A percentile compares a stretch with the other conserved stretches of the same genome.
These are phyloP conservation scores for Salvelinus sp. DNA, from an alignment of 2,113 vertebrate species.

Conservation along the genomic window DNA sequence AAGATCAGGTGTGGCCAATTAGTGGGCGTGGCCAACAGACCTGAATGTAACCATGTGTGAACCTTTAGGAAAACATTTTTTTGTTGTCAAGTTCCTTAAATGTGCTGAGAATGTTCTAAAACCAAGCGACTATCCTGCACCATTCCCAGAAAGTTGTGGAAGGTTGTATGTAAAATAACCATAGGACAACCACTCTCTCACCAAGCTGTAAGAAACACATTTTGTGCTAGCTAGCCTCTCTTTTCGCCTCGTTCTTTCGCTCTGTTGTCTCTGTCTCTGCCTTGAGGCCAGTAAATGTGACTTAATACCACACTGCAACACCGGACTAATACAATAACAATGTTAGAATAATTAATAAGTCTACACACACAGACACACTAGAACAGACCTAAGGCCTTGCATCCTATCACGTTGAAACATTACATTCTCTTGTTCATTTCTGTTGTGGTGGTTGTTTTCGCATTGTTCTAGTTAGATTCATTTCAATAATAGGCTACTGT, in stretches of 20 bases:
- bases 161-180: too few species aligned
- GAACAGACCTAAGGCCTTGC: conserved; percentile 33
- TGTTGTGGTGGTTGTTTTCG: conserved; percentile 6
- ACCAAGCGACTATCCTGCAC: too few species aligned
- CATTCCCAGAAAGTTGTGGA: too few species aligned
- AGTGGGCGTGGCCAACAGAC: too few species aligned
- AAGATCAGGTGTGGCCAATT: too few species aligned
- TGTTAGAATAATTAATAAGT: conserved; percentile 32
- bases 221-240: background rate
- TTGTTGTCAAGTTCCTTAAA: too few species aligned
- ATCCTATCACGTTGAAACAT: conserved; percentile 61
- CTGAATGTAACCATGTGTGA: too few species aligned
- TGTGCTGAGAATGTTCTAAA: too few species aligned
- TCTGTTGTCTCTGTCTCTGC: background rate
- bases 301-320: conserved; percentile 28
- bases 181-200: too few species aligned
- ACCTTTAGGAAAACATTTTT: too few species aligned
- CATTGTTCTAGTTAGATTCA: background rate
- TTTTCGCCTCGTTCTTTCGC: conserved; percentile 3
- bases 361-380: conserved; percentile 29
- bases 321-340: conserved; percentile 44
- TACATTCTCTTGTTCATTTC: conserved; percentile 31
- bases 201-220: too few species aligned
- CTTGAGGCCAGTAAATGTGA: conserved; percentile 27
- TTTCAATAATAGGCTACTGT: conserved; percentile 15